Base-by-base conservation (phyloP, 2,113 vertebrate species). In the Ramphastos sulfuratus region DNA sequence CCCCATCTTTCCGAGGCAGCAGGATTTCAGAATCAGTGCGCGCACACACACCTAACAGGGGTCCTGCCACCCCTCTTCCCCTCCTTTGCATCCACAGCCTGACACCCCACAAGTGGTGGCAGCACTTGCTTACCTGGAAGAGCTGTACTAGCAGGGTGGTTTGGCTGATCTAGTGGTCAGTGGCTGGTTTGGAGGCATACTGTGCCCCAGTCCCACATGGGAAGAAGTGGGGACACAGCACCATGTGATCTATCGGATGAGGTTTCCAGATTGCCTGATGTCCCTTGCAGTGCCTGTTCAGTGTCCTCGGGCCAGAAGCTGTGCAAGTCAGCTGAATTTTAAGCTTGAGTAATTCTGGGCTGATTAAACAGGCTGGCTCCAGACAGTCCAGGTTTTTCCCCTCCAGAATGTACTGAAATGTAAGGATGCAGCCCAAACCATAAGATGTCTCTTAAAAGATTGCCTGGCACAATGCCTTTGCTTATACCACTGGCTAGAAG, bases 351-450 rank as follows among this genome's bases (percentile, higher is more conserved):
- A 91, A 95, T 91, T 96, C 67, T 52, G 89, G 89, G 56, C 82
- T 92, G 87, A 96, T 93, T 93, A 90, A 94, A 92, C 61, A 92
- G 50, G 52, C 91, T 92, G 95, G 94, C 95, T 96, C 96, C 95
- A 96, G 92, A 86, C 83, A 65, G 96, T 94, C 95, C 94, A 83
- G 46, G 48, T 27, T 95, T 90, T 73, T 86, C 81, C 28, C 56
- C 76, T 88, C 33, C 56, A 94, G 72, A 93, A 94, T 31, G 44
- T 71, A 86, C 82, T 61, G 73, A 89, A 92, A 92, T 83, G 56
- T 76, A 90, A 90, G 93, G 92, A 90, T 91, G 33, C 71, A 95
- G 93, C 96, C 96, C 92, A 95, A 92, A 96, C 95, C 85, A 67
- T 96, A 94, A 85, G 90, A 93, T 84, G 55, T 60, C 25, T 85